Percentiles rank a stretch among this genome's conserved stretches.
Conservation (phyloP, 2,888 invertebrate species). For the Cephalotes varians region DNA sequence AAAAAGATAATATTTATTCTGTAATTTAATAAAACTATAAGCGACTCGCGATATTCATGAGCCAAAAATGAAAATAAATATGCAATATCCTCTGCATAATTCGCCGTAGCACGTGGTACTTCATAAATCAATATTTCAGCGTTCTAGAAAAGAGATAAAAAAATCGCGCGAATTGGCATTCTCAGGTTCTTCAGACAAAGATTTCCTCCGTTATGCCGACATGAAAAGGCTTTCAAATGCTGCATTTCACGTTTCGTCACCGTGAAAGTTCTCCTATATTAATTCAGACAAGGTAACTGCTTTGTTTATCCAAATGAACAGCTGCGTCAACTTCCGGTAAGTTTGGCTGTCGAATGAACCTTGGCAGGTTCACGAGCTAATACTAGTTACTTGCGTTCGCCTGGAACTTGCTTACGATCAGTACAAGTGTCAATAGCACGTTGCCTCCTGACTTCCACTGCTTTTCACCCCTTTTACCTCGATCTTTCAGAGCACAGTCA, state of each 20-base stretch:
- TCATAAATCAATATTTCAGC: conserved; percentile 39
- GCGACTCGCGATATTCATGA: neutral
- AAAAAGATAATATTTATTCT: neutral
- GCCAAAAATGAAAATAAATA: conserved; percentile 1
- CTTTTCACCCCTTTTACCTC: conserved; percentile 47
- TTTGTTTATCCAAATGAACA: conserved; percentile 19
- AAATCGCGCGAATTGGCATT: conserved; percentile 16
- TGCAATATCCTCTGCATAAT: conserved; percentile 10
- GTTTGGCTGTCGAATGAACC: conserved; percentile 1
- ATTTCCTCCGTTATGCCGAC: neutral
- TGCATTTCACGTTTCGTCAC: neutral
- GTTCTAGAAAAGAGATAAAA: conserved; percentile 26
- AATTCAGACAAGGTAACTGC: conserved; percentile 26
- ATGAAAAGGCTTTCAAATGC: conserved; percentile 38
- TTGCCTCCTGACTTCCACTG: conserved; percentile 55
- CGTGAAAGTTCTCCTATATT: neutral
- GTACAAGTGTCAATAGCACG: conserved; percentile 51
- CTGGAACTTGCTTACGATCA: conserved; percentile 23
- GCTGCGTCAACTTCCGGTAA: neutral
- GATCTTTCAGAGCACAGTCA: conserved; percentile 20
- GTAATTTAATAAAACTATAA: conserved; percentile 10
- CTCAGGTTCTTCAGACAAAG: neutral
- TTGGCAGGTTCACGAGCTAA: neutral
- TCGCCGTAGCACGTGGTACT: conserved; percentile 26
- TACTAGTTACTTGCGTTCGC: neutral